These are phyloP conservation scores for Rapana venosa DNA, from an alignment of 2,888 invertebrate species.

Conservation along the genomic window DNA sequence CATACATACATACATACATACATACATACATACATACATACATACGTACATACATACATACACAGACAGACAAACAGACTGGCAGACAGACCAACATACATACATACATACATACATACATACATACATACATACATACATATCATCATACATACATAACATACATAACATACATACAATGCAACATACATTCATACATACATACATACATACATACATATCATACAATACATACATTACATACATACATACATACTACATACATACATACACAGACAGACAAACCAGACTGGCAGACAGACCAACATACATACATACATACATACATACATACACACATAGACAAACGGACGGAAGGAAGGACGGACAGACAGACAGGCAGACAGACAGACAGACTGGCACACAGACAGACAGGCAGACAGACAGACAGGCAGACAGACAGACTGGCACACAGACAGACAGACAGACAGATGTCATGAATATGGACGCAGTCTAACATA, in stretches of 20 bases:
- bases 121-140: background rate
- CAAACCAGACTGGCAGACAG: background rate
- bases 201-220: background rate
- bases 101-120: constrained; percentile 2
- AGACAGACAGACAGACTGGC: background rate
- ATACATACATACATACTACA: too few relatives aligned
- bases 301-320: background rate
- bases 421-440: background rate
- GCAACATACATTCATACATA: background rate
- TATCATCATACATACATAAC: background rate
- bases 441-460: too few relatives aligned
- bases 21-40: background rate
- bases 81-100: background rate
- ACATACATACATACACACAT: background rate
- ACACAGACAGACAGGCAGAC: background rate
- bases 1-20: background rate
- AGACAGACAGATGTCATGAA: too few relatives aligned
- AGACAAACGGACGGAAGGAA: background rate
- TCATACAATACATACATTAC: too few relatives aligned
- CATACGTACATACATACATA: background rate
- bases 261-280: background rate
- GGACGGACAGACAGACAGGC: background rate
- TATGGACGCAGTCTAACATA: too few relatives aligned
- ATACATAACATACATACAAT: background rate
- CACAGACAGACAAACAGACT: background rate